Evolutionary conservation across 2,113 vertebrate species (phyloP).

Genomic region (Balaeniceps rex): DNA sequence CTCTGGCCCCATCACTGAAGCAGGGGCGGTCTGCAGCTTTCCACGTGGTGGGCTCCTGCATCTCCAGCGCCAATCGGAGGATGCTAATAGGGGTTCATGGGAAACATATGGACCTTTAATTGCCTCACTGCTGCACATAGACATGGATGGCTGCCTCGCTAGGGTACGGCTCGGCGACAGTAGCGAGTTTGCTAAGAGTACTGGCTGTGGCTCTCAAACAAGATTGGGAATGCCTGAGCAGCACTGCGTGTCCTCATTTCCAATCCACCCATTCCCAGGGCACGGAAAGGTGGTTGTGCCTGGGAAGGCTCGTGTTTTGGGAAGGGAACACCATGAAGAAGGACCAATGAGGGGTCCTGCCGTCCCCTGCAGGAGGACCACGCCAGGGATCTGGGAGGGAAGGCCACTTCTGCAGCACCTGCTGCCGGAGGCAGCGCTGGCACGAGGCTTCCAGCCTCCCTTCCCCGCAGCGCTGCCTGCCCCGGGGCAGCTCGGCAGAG

Average conservation of each 20-base stretch:
- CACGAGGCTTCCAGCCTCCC: background rate
- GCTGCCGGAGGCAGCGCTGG: background rate
- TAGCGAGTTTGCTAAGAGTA: accelerated
- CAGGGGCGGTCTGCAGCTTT: background rate
- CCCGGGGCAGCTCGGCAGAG: accelerated
- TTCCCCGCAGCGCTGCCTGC: accelerated
- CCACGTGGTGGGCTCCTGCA: background rate
- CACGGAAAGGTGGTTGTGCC: accelerated
- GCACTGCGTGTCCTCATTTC: accelerated
- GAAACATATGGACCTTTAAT: background rate
- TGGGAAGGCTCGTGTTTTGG: background rate
- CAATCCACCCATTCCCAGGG: background rate
- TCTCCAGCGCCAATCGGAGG: background rate
- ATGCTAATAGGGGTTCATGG: background rate
- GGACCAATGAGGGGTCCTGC: background rate
- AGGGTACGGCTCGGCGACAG: accelerated
- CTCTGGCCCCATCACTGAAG: background rate
- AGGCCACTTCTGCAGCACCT: background rate
- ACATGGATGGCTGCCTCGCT: background rate
- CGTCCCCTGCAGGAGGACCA: background rate
- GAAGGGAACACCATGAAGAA: background rate
- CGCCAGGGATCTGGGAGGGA: background rate
- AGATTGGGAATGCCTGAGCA: background rate
- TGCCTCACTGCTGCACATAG: background rate
- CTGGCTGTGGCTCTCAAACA: background rate